Base-by-base conservation (phyloP, 2,797 vertebrate genomes). In the Leptodactylus fallax region DNA sequence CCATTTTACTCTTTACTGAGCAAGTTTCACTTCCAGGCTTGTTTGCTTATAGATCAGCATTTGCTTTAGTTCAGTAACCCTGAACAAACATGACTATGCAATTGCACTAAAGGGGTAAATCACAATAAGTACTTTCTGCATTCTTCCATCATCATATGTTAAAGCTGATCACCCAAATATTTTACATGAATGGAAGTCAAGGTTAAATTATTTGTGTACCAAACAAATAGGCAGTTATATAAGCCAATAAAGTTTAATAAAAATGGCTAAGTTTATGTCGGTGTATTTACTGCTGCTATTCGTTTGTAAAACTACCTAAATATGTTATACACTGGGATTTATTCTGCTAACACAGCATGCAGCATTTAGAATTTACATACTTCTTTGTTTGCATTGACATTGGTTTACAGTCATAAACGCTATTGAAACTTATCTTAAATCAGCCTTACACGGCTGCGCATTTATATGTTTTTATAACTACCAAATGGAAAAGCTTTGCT, bases 401-500 rank as follows among this genome's bases (percentile, higher is more conserved):
- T 89, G 85, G 71, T 87, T 86, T 83, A 79, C 80, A 79, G 88
- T 83, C 72, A 87, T 87, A 89, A 87, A 89, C n/a, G 85, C 58
- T 86, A 83, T 74, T 83, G 85, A 83, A 89, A 89, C 85, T 72
- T 86, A 83, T 89, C 85, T 83, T 89, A 83, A 89, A 89, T 87
- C 88, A 89, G 85, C 61, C 65, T 83, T 86, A 71, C 84, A 86
- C 12, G 23, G 69, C n/a, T 72, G 14, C 55, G 51, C 85, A 87
- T 89, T 89, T 87, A 79, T 89, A 86, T 86, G 69, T 79, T 89
- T 85, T 86, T 87, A 89, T 86, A 89, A 87, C 79, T 86, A 72
- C 74, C 63, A 63, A 89, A 83, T 79, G 74, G 63, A 89, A 87
- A 81, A 13, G 72, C 79, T 82, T 85, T 89, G 79, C 88, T 83